Percentiles rank a stretch among this genome's conserved stretches.
Conservation (phyloP, 1,140 invertebrate genomes). For the Calycopis cecrops region DNA sequence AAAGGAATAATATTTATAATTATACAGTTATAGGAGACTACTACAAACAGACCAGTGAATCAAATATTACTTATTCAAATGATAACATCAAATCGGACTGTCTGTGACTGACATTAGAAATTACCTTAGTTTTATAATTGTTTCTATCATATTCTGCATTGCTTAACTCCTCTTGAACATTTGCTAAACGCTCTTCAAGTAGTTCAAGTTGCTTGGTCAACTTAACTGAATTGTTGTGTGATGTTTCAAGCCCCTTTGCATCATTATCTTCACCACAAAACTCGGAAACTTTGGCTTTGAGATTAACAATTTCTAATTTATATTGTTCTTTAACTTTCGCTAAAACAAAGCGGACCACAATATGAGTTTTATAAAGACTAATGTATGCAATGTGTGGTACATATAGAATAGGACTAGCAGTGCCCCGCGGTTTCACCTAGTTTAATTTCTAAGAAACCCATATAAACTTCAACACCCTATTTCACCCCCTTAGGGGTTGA, state of each 20-base stretch:
- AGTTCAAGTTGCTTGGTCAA: slow-evolving; percentile 46
- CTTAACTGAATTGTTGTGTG: slow-evolving; percentile 29
- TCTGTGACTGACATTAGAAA: not conserved
- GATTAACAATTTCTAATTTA: slow-evolving; percentile 52
- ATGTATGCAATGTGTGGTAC: too few species aligned
- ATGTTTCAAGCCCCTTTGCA: slow-evolving; percentile 21
- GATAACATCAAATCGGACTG: too few species aligned
- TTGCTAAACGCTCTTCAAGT: slow-evolving; percentile 41
- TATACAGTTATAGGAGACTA: not conserved
- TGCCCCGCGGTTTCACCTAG: too few species aligned
- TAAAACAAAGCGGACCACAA: too few species aligned
- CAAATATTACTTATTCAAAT: too few species aligned
- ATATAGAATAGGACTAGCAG: too few species aligned
- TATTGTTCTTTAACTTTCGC: slow-evolving; percentile 63
- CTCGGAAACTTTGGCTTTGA: slow-evolving; percentile 53
- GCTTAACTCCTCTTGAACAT: slow-evolving; percentile 44
- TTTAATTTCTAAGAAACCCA: too few species aligned
- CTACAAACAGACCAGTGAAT: too few species aligned
- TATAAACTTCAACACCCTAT: too few species aligned
- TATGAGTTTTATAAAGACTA: too few species aligned
- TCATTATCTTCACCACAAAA: slow-evolving; percentile 46
- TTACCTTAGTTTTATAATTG: slow-evolving; percentile 52
- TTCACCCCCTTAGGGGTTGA: too few species aligned
- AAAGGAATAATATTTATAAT: slow-evolving; percentile 5
- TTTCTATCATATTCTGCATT: slow-evolving; percentile 54